These are phyloP conservation scores for Andrena bicolor DNA, from an alignment of 2,888 invertebrate species.

Conservation along the genomic window DNA sequence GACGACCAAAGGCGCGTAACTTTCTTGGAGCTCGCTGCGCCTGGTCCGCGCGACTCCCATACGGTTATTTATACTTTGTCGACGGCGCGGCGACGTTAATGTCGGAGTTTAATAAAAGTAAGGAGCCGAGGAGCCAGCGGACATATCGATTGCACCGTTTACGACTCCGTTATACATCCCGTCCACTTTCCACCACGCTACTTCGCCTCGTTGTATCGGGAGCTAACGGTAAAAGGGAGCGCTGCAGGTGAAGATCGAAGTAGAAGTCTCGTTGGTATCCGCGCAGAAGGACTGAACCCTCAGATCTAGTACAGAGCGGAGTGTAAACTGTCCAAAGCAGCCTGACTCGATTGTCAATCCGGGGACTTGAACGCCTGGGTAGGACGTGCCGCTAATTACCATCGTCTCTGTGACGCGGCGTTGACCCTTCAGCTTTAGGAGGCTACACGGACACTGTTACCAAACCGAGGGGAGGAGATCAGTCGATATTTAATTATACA, in stretches of 20 bases:
- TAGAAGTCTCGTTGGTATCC: background rate
- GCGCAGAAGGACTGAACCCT: too few relatives aligned
- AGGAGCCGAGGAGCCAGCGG: background rate
- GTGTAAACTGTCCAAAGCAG: background rate
- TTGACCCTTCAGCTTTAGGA: too few relatives aligned
- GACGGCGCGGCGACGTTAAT: background rate
- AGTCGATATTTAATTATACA: too few relatives aligned
- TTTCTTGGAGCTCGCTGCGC: background rate
- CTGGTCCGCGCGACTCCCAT: background rate
- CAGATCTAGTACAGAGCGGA: background rate
- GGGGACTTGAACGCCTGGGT: background rate
- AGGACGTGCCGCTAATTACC: background rate
- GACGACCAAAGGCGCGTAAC: background rate
- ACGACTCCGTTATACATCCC: background rate
- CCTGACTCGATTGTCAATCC: background rate
- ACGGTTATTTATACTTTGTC: background rate
- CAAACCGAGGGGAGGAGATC: too few relatives aligned
- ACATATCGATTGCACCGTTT: background rate
- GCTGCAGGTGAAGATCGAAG: background rate
- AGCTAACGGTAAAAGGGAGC: too few relatives aligned
- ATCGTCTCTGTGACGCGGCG: too few relatives aligned
- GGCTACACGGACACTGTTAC: too few relatives aligned
- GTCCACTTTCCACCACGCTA: background rate
- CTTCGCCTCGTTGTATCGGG: too few relatives aligned
- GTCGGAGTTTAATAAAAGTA: background rate